Evolutionary conservation across 1,140 invertebrate genomes (phyloP).

Genomic region (Achatina immaculata): DNA sequence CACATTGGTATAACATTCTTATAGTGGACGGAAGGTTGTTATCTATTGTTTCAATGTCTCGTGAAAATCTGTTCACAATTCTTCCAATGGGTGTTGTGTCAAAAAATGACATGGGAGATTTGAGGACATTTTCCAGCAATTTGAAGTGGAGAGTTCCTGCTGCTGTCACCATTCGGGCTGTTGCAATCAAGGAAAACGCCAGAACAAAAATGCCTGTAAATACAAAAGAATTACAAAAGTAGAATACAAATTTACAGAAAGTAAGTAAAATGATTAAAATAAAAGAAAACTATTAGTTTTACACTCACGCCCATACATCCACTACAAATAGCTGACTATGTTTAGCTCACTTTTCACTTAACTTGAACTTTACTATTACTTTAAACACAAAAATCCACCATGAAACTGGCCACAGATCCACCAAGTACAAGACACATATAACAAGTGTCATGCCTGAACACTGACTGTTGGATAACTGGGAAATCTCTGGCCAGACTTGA

Average conservation of each 20-base stretch:
- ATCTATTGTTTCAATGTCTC: constrained; percentile 72
- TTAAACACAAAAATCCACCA: no score
- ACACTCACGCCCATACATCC: no score
- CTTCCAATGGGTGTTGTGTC: constrained; percentile 77
- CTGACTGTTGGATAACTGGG: no score
- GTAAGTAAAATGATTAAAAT: no score
- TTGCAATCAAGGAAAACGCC: constrained; percentile 46
- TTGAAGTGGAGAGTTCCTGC: constrained; percentile 81
- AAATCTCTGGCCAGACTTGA: no score
- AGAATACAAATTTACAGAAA: not conserved
- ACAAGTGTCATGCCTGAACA: no score
- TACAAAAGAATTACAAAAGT: not conserved
- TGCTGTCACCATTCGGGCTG: constrained; percentile 74
- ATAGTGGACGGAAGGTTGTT: constrained; percentile 56
- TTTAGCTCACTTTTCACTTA: no score
- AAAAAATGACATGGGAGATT: constrained; percentile 75
- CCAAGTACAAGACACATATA: no score
- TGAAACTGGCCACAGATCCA: no score
- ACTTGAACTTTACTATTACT: no score
- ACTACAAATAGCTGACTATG: no score
- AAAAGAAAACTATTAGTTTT: no score
- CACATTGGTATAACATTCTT: constrained; percentile 55
- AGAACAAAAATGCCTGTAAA: constrained; percentile 53
- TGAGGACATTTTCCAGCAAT: constrained; percentile 77
- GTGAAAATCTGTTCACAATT: constrained; percentile 76